Conservation (phyloP, 92 coral and sea anemone genomes). For the Palythoa caribaeorum region DNA sequence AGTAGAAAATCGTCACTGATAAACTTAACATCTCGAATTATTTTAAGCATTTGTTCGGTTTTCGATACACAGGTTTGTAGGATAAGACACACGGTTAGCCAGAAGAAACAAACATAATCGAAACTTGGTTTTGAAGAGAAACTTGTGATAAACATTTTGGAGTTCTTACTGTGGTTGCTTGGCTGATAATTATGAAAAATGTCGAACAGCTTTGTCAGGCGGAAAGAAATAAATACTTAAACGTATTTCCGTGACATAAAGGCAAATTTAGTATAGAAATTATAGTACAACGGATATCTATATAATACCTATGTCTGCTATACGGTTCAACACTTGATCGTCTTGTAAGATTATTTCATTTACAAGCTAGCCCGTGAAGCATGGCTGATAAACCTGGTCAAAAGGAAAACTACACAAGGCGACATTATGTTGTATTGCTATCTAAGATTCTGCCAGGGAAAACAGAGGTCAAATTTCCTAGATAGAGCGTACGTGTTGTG, state of each 20-base stretch:
- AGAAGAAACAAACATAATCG: neutral
- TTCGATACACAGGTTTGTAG: neutral
- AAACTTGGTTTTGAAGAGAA: neutral
- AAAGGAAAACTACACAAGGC: neutral
- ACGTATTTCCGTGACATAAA: slow-evolving; percentile 34
- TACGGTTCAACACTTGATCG: neutral
- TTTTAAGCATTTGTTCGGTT: neutral
- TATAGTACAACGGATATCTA: too few species aligned
- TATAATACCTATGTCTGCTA: neutral
- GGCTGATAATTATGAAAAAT: neutral
- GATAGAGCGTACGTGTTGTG: neutral
- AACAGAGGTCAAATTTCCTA: neutral
- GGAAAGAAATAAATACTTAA: neutral
- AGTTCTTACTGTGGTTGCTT: neutral
- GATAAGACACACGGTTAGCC: neutral
- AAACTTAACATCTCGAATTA: slow-evolving; percentile 8
- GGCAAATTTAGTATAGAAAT: neutral
- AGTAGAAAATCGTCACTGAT: slow-evolving; percentile 20
- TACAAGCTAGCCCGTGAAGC: neutral
- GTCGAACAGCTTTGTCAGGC: neutral
- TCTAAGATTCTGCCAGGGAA: neutral
- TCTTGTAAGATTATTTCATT: neutral
- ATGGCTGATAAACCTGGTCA: neutral
- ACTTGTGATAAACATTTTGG: neutral
- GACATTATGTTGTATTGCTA: neutral